A percentile compares a stretch with the other conserved stretches of the same genome.
These are phyloP conservation scores for Geophilus truncorum DNA, from an alignment of 2,888 invertebrate species.

Conservation along the genomic window DNA sequence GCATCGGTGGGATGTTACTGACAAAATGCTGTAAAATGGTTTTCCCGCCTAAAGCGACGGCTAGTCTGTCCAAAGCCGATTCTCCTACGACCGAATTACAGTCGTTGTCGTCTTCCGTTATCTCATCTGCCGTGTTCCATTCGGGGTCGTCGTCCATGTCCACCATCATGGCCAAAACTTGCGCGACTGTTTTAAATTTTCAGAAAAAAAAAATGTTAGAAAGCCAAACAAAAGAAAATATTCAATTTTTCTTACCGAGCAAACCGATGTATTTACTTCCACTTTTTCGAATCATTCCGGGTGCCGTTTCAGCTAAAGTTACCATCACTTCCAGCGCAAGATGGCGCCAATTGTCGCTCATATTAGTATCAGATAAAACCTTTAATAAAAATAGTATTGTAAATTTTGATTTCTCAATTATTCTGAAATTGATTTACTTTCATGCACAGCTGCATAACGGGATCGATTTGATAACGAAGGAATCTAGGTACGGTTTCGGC, in stretches of 20 bases:
- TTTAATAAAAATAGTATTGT: slow-evolving; percentile 41
- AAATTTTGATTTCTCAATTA: background rate
- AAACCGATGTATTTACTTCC: slow-evolving; percentile 73
- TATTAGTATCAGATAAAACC: slow-evolving; percentile 65
- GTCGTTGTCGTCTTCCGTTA: slow-evolving; percentile 88
- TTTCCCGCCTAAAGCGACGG: slow-evolving; percentile 94
- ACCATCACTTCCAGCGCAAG: slow-evolving; percentile 81
- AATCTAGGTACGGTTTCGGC: slow-evolving; percentile 91
- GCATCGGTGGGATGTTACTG: slow-evolving; percentile 77
- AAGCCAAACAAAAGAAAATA: background rate
- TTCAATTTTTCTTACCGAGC: slow-evolving; percentile 46
- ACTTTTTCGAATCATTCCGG: slow-evolving; percentile 92
- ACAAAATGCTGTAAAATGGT: slow-evolving; percentile 86
- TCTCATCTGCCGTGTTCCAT: slow-evolving; percentile 79
- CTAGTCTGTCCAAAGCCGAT: slow-evolving; percentile 90
- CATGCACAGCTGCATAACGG: slow-evolving; percentile 81
- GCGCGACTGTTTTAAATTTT: slow-evolving; percentile 40
- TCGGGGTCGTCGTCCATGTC: slow-evolving; percentile 87
- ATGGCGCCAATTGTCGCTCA: slow-evolving; percentile 73
- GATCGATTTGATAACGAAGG: slow-evolving; percentile 76
- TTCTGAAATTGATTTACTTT: slow-evolving; percentile 58
- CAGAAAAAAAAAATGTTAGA: background rate
- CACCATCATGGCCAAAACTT: slow-evolving; percentile 89
- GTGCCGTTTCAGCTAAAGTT: slow-evolving; percentile 84
- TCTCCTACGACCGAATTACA: slow-evolving; percentile 94